These are phyloP conservation scores for Cebidichthys violaceus DNA, from an alignment of 2,113 vertebrate genomes.

Conservation along the genomic window DNA sequence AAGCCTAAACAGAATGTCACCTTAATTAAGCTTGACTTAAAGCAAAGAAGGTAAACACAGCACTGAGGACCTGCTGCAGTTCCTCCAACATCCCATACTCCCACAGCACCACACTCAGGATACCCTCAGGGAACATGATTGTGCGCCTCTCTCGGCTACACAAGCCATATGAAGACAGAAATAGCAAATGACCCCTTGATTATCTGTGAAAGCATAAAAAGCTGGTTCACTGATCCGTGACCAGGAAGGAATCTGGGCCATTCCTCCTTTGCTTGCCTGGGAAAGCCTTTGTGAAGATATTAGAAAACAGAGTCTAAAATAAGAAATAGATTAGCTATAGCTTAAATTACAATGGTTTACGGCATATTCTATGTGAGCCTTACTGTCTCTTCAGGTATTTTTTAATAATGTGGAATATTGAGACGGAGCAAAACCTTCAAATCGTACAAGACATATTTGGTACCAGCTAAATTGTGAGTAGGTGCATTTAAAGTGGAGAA, in stretches of 20 bases:
- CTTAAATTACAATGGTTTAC: conserved; percentile 7
- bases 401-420: not conserved
- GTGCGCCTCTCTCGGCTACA: not conserved
- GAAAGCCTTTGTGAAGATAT: conserved; percentile 12
- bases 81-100: conserved; percentile 11
- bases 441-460: not conserved
- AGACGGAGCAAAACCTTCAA: not conserved
- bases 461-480: conserved; percentile 9
- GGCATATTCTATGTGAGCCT: conserved; percentile 9
- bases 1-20: not conserved
- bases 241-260: conserved; percentile 31
- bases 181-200: conserved; percentile 57
- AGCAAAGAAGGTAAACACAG: conserved; percentile 3
- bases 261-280: conserved; percentile 25
- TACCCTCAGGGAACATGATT: conserved; percentile 13
- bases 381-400: conserved; percentile 2
- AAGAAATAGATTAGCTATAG: conserved; percentile 2
- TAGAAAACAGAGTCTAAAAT: conserved; percentile 19
- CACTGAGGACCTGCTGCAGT: not conserved
- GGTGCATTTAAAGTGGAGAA: not conserved
- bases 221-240: conserved; percentile 40
- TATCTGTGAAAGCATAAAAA: conserved; percentile 49
- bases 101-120: conserved; percentile 27
- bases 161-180: conserved; percentile 28
- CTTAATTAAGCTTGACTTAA: not conserved